Evolutionary conservation across 2,888 invertebrate species (phyloP), one percentile per base, ranked within the genome.

Genomic region (Ichneumoninae sp.): DNA sequence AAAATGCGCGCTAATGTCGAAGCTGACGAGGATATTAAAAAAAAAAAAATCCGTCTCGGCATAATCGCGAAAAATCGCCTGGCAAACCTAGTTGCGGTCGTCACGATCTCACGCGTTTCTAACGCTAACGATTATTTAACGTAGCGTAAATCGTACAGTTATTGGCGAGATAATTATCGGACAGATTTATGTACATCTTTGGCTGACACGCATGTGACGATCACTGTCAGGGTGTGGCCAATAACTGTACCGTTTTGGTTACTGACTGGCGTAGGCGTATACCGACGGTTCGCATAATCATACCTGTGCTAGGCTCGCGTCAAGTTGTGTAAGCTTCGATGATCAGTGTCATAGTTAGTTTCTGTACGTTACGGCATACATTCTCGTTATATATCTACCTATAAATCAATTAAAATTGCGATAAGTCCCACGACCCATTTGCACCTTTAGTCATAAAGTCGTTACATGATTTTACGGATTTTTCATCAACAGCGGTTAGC

Each of bases 291-390:
- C 60, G 40, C 65, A 68, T 77, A 33, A 66, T 77, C 78, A 71
- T 57, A 73, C 80, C 79, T 71, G 60, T 73, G 44, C 66, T 75
- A 76, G 40, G 66, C 65, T 77, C 74, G 66, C 69, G 76, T 73
- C 60, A 65, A 47, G 77, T 85, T 69, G 65, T 83, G 69, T 81
- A 77, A 73, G 79, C 74, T 77, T 77, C 73, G 68, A 81, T 84
- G 76, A 65, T 81, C 81, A 68, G 44, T 81, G 77, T 52, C 83
- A 47, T 69, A 77, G 71, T 73, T 83, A 81, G 66, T 70, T 81
- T 77, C 47, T 73, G 60, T 81, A 60, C 50, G 83, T 81, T 77
- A 77, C 60, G 73, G 73, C 63, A 73, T 84, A 81, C 71, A 83
- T 71, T 76, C 80, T 30, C 73, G 83, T 84, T 54, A 44, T 36